Evolutionary conservation across 2,797 vertebrate species (phyloP).

Genomic region (Oreortyx pictus): DNA sequence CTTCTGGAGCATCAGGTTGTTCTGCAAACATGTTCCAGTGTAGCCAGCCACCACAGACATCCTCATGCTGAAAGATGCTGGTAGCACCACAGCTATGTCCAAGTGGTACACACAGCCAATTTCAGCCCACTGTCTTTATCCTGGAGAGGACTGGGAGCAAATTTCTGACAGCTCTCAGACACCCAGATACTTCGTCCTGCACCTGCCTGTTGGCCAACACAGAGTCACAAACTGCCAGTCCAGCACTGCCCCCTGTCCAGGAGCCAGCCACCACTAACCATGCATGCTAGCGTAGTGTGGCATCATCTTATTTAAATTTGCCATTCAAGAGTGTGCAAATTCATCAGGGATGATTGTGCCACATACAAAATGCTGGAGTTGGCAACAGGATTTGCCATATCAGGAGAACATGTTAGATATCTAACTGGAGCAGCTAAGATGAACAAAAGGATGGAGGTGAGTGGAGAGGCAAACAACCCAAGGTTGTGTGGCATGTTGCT

Average conservation of each 20-base stretch:
- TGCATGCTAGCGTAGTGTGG: fast-evolving
- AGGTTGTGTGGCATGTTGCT: background rate
- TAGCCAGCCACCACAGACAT: background rate
- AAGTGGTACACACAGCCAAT: background rate
- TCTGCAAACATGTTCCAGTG: background rate
- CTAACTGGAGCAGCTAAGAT: background rate
- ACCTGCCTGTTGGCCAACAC: background rate
- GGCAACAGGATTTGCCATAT: background rate
- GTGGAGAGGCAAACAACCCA: background rate
- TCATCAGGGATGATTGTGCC: background rate
- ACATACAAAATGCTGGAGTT: background rate
- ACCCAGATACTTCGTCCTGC: background rate
- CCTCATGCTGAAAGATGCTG: background rate
- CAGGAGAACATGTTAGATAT: background rate
- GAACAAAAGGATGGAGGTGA: background rate
- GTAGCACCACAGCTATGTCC: fast-evolving
- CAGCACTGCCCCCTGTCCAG: background rate
- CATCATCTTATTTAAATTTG: background rate
- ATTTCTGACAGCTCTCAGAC: background rate
- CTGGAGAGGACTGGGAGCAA: background rate
- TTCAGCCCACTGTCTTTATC: background rate
- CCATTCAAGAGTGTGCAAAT: background rate
- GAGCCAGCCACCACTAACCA: background rate
- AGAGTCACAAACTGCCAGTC: background rate
- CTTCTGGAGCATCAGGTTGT: background rate